Base-by-base conservation (phyloP, 1,140 invertebrate genomes). In the Plutomurus gul region DNA sequence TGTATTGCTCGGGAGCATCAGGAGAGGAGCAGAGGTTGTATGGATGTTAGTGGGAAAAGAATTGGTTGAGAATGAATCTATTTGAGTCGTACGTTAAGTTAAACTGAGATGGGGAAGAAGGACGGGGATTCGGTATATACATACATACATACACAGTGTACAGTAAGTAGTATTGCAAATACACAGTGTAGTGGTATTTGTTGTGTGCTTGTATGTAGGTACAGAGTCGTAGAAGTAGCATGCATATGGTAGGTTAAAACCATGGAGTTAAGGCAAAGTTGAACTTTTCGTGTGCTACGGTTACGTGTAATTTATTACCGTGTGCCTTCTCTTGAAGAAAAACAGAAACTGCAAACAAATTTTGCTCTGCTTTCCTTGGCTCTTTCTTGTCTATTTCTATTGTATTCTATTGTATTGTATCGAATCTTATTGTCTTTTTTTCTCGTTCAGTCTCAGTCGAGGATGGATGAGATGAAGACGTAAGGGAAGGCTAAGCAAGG, bases 271-370 rank as follows among this genome's bases (percentile, higher is more conserved):
- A 39, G 49, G 30, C 47, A 49, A 70, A 77, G 75, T 77, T 77
- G 75, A 77, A 77, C 75, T 77, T 77, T 77, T 75, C 46, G 40
- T 65, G 77, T 73, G 36, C 46, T 75, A 60, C 77, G 70, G 77
- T 80, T 77, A 80, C 78, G 81, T 82, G 81, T 82, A 82, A 82
- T 82, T 82, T 82, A 82, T 82, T 80, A 47, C 78, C 78, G 72
- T 80, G 78, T 78, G 81, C 76, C 75, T 79, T 76, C 75, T 72
- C 11, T 39, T 70, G 51, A 78, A 60, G 79, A 82, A 79, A 75
- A 82, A 79, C 75, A 71, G 78, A 73, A 79, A 79, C 75, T 82
- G 77, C 49, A 82, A 82, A 82, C 77, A 82, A 82, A 82, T 82
- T 82, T 82, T 76, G 39, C 65, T 43, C 10, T 56, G 46, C 78